These are phyloP conservation scores for Drosophila ustulata DNA, from an alignment of 2,888 invertebrate species.

Conservation along the genomic window DNA sequence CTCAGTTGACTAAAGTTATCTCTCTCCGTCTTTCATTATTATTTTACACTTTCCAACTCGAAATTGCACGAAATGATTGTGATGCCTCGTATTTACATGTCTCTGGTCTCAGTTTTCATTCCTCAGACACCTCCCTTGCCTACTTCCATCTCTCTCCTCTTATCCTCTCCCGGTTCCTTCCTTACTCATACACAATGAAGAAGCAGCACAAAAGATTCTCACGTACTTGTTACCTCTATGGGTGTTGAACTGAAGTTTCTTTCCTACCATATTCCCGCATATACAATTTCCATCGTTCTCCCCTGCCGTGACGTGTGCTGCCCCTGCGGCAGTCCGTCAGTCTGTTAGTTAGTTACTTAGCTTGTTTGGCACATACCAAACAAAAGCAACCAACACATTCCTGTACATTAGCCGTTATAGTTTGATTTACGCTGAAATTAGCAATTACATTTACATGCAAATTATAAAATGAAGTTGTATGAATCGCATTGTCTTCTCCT, in stretches of 20 bases:
- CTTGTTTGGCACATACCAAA: conserved; percentile 31
- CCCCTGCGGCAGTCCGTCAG: conserved; percentile 35
- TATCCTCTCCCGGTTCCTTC: conserved; percentile 37
- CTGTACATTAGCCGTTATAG: neutral
- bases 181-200: conserved; percentile 66
- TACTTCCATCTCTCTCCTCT: neutral
- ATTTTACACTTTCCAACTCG: conserved; percentile 70
- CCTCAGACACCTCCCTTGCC: neutral
- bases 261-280: conserved; percentile 36
- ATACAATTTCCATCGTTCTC: conserved; percentile 46
- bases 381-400: conserved; percentile 9
- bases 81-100: conserved; percentile 31
- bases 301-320: conserved; percentile 36
- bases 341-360: conserved; percentile 28
- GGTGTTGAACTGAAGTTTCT: conserved; percentile 64
- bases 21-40: conserved; percentile 49
- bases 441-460: neutral
- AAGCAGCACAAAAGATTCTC: conserved; percentile 80
- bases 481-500: neutral
- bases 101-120: conserved; percentile 1
- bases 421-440: neutral
- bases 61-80: conserved; percentile 61
- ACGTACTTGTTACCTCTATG: conserved; percentile 76
- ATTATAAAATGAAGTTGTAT: neutral
- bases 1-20: conserved; percentile 53